Evolutionary conservation across 2,797 vertebrate genomes (phyloP).

Genomic region (Leptoclinus maculatus): DNA sequence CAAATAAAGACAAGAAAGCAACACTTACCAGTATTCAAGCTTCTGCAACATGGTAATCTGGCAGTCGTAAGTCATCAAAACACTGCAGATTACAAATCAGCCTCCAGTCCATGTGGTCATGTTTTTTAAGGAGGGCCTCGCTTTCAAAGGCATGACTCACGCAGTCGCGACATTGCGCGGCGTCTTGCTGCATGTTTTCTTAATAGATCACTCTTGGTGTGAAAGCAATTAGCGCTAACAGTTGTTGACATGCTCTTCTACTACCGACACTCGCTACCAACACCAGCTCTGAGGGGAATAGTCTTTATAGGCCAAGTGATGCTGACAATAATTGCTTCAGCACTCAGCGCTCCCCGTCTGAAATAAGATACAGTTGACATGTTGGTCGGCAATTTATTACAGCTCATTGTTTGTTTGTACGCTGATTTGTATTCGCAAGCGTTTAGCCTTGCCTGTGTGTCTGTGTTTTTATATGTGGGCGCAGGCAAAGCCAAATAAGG

Average conservation of each 20-base stretch:
- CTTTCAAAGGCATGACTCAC: constrained; percentile 66
- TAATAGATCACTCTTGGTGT: constrained; percentile 81
- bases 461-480: constrained; percentile 53
- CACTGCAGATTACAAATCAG: constrained; percentile 47
- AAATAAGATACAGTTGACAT: constrained; percentile 70
- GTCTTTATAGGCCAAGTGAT: constrained; percentile 79
- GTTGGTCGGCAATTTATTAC: constrained; percentile 53
- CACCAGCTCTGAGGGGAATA: constrained; percentile 81
- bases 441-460: constrained; percentile 52
- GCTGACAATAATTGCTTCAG: constrained; percentile 81
- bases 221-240: constrained; percentile 85
- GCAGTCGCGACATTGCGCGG: constrained; percentile 56
- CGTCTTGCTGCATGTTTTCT: constrained; percentile 79
- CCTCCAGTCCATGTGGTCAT: constrained; percentile 51
- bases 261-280: constrained; percentile 74
- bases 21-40: background rate
- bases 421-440: constrained; percentile 56
- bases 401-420: constrained; percentile 62
- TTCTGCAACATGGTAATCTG: constrained; percentile 14
- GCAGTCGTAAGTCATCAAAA: constrained; percentile 34
- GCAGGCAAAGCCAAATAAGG: constrained; percentile 62
- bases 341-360: constrained; percentile 67
- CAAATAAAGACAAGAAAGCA: background rate
- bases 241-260: constrained; percentile 83
- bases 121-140: constrained; percentile 48